Evolutionary conservation across 2,888 invertebrate species (phyloP).

Genomic region (Andrena haemorrhoa): DNA sequence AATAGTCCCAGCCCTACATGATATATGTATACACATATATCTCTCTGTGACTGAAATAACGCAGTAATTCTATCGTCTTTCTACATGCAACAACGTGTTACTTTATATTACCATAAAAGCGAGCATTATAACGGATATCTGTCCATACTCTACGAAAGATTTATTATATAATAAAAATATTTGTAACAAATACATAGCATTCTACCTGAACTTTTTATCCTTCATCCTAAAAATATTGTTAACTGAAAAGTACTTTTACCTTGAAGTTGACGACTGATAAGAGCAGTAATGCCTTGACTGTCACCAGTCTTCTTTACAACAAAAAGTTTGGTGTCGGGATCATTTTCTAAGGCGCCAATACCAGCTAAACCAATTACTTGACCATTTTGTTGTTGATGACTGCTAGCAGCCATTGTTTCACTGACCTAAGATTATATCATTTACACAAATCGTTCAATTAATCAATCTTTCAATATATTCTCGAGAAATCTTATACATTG

Average conservation of each 20-base stretch:
- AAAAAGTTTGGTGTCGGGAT: slow-evolving; percentile 91
- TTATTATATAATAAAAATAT: background rate
- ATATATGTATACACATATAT: too few relatives aligned
- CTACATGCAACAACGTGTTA: slow-evolving; percentile 1
- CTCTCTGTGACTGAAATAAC: too few relatives aligned
- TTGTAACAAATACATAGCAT: slow-evolving; percentile 9
- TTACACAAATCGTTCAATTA: background rate
- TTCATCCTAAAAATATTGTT: slow-evolving; percentile 9
- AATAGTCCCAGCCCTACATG: too few relatives aligned
- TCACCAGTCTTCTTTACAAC: slow-evolving; percentile 91
- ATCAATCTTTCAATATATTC: background rate
- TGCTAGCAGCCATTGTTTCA: slow-evolving; percentile 92
- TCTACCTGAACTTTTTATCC: background rate
- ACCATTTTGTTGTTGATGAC: slow-evolving; percentile 88
- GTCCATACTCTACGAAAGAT: background rate
- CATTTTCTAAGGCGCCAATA: slow-evolving; percentile 82
- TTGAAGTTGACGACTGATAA: slow-evolving; percentile 92
- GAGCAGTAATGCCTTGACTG: slow-evolving; percentile 91
- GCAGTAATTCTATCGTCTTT: too few relatives aligned
- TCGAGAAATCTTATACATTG: too few relatives aligned
- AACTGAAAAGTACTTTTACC: slow-evolving; percentile 85
- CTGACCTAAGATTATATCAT: slow-evolving; percentile 87
- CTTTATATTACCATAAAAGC: slow-evolving; percentile 13
- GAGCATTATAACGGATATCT: background rate
- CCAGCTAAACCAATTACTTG: slow-evolving; percentile 86